Percentiles rank a stretch among this genome's conserved stretches.
Evolutionary conservation across 2,797 vertebrate species (phyloP).

Genomic region (Passerculus sandwichensis): DNA sequence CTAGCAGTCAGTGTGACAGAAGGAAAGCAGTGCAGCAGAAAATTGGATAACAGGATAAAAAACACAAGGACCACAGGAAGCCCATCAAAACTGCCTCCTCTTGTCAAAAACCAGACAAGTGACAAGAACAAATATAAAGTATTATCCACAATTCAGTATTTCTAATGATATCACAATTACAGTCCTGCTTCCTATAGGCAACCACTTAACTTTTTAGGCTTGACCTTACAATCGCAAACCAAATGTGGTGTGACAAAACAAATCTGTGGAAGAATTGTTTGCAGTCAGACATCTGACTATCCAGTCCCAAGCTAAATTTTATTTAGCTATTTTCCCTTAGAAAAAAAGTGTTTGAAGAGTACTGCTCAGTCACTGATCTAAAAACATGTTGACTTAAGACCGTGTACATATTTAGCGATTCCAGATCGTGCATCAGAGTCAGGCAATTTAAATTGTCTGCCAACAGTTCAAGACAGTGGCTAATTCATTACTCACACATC

Average conservation of each 20-base stretch:
- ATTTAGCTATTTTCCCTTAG: not conserved
- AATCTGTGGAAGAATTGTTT: slow-evolving; percentile 71
- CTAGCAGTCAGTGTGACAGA: slow-evolving; percentile 80
- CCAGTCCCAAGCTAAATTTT: slow-evolving; percentile 33
- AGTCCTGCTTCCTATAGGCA: slow-evolving; percentile 54
- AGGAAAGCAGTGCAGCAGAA: slow-evolving; percentile 81
- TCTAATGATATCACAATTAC: slow-evolving; percentile 76
- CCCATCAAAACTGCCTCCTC: slow-evolving; percentile 77
- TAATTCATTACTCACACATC: slow-evolving; percentile 79
- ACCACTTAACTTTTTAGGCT: slow-evolving; percentile 60
- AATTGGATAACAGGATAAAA: slow-evolving; percentile 84
- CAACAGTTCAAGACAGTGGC: slow-evolving; percentile 72
- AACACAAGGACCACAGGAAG: slow-evolving; percentile 79
- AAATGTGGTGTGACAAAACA: slow-evolving; percentile 61
- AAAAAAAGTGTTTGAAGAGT: not conserved
- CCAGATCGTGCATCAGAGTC: slow-evolving; percentile 51
- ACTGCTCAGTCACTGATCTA: slow-evolving; percentile 38
- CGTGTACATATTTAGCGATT: slow-evolving; percentile 40
- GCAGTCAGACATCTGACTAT: slow-evolving; percentile 59
- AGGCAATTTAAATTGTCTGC: slow-evolving; percentile 76
- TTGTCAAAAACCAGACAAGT: slow-evolving; percentile 79
- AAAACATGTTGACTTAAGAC: slow-evolving; percentile 54
- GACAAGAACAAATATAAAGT: slow-evolving; percentile 77
- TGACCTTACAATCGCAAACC: slow-evolving; percentile 63
- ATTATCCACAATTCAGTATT: slow-evolving; percentile 78